phyloP scores from a whole-genome alignment of 2,113 vertebrate species.

The Melanostigma gelatinosum region DNA sequence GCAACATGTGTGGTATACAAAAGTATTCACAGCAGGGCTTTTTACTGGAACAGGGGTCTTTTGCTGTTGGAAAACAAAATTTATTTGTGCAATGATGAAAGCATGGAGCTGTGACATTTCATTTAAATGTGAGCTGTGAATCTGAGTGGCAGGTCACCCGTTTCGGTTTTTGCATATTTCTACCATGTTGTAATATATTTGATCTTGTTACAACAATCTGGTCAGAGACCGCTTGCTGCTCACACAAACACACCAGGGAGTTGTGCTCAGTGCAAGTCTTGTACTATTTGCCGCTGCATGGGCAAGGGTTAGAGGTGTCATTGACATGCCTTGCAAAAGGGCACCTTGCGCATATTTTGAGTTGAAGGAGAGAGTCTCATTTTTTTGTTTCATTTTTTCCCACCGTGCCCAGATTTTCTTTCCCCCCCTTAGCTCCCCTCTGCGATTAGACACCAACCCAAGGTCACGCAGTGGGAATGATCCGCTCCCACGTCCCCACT shows the following conservation, averaged over 20 bases:
- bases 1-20: background rate
- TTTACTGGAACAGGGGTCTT: background rate
- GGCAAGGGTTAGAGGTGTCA: constrained; percentile 53
- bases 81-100: background rate
- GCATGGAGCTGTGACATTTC: background rate
- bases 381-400: background rate
- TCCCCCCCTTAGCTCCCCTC: background rate
- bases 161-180: background rate
- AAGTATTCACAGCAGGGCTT: background rate
- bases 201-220: constrained; percentile 20
- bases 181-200: background rate
- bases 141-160: background rate
- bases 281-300: constrained; percentile 48
- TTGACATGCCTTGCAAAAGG: constrained; percentile 38
- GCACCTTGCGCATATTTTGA: constrained; percentile 47
- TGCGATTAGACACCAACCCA: constrained; percentile 58
- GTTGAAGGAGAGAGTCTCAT: constrained; percentile 23
- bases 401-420: background rate
- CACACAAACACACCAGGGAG: constrained; percentile 41
- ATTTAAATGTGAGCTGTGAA: constrained; percentile 3
- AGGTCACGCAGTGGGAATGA: constrained; percentile 63
- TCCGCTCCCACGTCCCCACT: constrained; percentile 50
- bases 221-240: constrained; percentile 26
- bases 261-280: constrained; percentile 15
- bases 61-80: background rate